Base-by-base conservation (phyloP, 1,140 invertebrate species). In the Sitobion miscanthi region DNA sequence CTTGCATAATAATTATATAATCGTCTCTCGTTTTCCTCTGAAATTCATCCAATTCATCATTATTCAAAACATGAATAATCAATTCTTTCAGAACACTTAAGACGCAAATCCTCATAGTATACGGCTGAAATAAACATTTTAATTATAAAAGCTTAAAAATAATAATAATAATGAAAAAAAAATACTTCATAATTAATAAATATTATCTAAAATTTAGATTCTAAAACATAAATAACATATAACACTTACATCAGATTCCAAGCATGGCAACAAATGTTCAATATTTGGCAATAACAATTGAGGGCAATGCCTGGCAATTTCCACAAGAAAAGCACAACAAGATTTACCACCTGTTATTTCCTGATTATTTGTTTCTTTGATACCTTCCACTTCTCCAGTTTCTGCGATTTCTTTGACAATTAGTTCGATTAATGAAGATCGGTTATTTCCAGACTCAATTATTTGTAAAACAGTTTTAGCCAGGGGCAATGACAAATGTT, bases 11-110 rank as follows among this genome's bases (percentile, higher is more conserved):
- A 93, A 97, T 96, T 2, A 98, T 95, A 93, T 97, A 97, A 94
- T 97, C 96, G 94, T 98, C 96, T 5, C 97, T 96, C 85, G 96
- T 95, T 49, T 96, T 95, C 94, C 96, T 96, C 86, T 96, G 95
- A 94, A 97, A 97, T n/a, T 97, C 96, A 54, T 96, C 95, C 21
- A 98, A 95, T 45, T 94, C 93, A 85, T 94, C 90, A 87, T 47
- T 45, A 83, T 52, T 93, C 23, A 96, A 97, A 7, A 98, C 95
- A 90, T 97, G 96, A 45, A 96, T 96, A 9, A 97, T 95, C 42
- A 98, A 96, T 94, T 97, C 97, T 88, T 97, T 97, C 95, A 99
- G 96, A 89, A 98, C 97, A 85, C 97, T 96, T 20, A 99, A 95
- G 6, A 98, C 96, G 94, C 97, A 97, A 95, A 97, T 98, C 92